Conservation (phyloP, 2,113 vertebrate species). For the Dendropsophus ebraccatus region DNA sequence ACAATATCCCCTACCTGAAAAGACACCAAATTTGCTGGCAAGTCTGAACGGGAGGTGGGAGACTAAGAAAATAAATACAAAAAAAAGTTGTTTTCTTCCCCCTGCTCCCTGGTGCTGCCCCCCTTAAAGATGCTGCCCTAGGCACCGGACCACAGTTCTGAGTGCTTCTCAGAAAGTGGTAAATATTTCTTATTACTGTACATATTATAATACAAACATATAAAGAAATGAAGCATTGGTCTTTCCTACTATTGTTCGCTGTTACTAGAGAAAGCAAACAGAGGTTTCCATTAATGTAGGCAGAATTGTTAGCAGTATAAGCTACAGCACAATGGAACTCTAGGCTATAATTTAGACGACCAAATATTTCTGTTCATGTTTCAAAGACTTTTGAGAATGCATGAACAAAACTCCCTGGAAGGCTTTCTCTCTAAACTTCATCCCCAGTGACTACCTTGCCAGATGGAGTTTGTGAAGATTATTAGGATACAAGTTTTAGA, state of each 20-base stretch:
- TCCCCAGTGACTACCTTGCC: constrained; percentile 55
- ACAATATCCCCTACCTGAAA: too few species aligned
- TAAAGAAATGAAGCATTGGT: constrained; percentile 24
- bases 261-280: constrained; percentile 48
- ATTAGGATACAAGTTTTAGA: constrained; percentile 71
- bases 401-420: constrained; percentile 63
- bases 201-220: constrained; percentile 40
- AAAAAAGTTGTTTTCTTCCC: too few species aligned
- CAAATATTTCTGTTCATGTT: constrained; percentile 64
- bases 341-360: constrained; percentile 60
- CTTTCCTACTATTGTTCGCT: constrained; percentile 43
- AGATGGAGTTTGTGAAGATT: constrained; percentile 67
- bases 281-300: constrained; percentile 25
- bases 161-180: too few species aligned
- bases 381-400: constrained; percentile 65
- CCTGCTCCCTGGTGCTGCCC: too few species aligned
- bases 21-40: too few species aligned
- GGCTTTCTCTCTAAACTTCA: constrained; percentile 34
- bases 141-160: too few species aligned
- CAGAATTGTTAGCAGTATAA: neutral
- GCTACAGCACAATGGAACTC: constrained; percentile 66
- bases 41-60: too few species aligned
- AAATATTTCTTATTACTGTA: constrained; percentile 39
- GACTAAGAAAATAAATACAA: too few species aligned
- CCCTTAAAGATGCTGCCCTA: too few species aligned